Conservation (phyloP, 2,888 invertebrate species). For the Lottia gigantea region DNA sequence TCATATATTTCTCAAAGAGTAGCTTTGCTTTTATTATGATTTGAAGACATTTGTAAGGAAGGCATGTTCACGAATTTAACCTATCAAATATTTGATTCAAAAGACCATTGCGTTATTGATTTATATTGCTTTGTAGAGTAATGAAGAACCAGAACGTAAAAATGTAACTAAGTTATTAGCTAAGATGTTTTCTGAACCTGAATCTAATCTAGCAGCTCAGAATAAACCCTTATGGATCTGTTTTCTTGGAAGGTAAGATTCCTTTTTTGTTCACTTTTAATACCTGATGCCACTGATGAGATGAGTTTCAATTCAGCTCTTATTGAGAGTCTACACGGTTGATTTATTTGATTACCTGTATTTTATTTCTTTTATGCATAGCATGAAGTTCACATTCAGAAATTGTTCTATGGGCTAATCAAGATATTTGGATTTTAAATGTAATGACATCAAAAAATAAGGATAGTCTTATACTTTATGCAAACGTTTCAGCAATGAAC, state of each 20-base stretch:
- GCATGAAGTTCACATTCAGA: no score
- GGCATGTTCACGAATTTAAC: no score
- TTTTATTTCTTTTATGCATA: no score
- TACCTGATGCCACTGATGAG: neutral
- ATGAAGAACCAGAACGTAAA: slow-evolving; percentile 87
- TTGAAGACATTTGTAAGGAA: neutral
- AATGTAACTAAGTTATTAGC: slow-evolving; percentile 83
- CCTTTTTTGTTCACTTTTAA: neutral
- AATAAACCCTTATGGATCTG: slow-evolving; percentile 91
- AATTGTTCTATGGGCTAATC: no score
- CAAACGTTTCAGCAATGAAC: no score
- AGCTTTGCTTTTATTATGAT: neutral
- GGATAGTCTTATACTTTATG: no score
- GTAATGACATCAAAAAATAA: no score
- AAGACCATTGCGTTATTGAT: no score
- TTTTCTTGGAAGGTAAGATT: slow-evolving; percentile 80
- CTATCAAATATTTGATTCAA: no score
- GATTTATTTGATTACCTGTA: no score
- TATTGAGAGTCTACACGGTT: no score
- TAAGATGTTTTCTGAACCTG: slow-evolving; percentile 95
- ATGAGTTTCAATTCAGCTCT: neutral
- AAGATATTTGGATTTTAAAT: no score
- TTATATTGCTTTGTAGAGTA: slow-evolving; percentile 82
- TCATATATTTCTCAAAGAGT: neutral
- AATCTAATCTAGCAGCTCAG: slow-evolving; percentile 87